Conservation (phyloP, 1,140 invertebrate genomes). For the Pseudobourletiella spinata region DNA sequence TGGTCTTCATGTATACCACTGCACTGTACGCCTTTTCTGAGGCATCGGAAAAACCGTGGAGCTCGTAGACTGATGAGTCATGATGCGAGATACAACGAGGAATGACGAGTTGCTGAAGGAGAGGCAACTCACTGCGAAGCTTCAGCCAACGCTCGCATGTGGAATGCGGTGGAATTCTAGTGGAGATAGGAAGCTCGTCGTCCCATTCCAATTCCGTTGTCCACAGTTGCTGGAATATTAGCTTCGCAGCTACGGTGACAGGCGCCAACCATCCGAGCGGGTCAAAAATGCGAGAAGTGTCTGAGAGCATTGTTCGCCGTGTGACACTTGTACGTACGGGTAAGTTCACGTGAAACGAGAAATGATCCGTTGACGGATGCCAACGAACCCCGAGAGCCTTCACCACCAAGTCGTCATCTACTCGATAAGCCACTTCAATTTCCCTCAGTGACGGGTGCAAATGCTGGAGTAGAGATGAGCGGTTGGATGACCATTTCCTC, state of each 20-base stretch:
- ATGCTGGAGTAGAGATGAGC: too few species aligned
- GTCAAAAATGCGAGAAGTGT: constrained; percentile 12
- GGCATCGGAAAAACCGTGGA: constrained; percentile 21
- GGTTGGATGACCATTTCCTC: constrained; percentile 13
- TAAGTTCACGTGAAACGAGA: constrained; percentile 30
- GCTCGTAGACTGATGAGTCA: too few species aligned
- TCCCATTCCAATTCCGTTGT: not conserved
- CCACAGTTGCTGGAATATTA: constrained; percentile 37
- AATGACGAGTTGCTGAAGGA: too few species aligned
- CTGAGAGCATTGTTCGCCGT: constrained; percentile 10
- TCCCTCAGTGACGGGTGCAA: too few species aligned
- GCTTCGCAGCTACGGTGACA: constrained; percentile 36
- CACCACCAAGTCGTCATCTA: too few species aligned
- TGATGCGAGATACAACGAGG: too few species aligned
- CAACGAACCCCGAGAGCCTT: constrained; percentile 8
- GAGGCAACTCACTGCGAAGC: too few species aligned
- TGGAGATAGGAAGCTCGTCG: too few species aligned
- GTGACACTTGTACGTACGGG: constrained; percentile 17
- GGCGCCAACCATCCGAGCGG: constrained; percentile 21
- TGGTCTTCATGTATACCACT: not conserved
- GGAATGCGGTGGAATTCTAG: too few species aligned
- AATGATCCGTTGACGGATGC: constrained; percentile 11
- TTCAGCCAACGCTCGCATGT: too few species aligned
- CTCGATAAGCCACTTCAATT: too few species aligned
- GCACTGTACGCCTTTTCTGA: constrained; percentile 14